Conservation (phyloP, 2,888 invertebrate genomes). For the Pecten maximus region DNA sequence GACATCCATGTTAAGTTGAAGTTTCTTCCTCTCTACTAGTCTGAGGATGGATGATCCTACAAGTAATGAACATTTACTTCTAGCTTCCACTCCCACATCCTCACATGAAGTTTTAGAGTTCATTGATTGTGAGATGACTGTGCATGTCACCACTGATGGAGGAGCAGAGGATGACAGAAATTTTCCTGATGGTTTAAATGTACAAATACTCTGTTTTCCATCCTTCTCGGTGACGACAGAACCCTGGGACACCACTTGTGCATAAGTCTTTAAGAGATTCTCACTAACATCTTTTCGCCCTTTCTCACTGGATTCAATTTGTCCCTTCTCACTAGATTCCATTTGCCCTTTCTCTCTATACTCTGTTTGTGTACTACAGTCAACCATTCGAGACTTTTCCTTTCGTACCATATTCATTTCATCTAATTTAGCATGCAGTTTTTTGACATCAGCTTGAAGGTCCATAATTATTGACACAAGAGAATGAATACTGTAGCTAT, state of each 20-base stretch:
- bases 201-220: not conserved
- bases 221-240: not conserved
- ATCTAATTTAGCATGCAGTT: not conserved
- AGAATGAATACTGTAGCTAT: not conserved
- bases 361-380: not conserved
- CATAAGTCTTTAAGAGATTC: not conserved
- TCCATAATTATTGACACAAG: not conserved
- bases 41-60: conserved; percentile 5
- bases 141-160: not conserved
- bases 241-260: not conserved
- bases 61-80: not conserved
- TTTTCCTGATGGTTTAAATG: not conserved
- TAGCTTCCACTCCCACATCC: not conserved
- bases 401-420: not conserved
- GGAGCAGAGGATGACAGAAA: not conserved
- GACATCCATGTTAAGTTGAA: not conserved
- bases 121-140: not conserved
- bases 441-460: conserved; percentile 24
- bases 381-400: not conserved
- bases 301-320: not conserved
- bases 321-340: not conserved
- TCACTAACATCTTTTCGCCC: not conserved
- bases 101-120: not conserved
- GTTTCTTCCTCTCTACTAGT: conserved; percentile 20
- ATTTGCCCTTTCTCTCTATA: not conserved